These are phyloP conservation scores for Sturnus vulgaris DNA, from an alignment of 2,113 vertebrate genomes.

Conservation along the genomic window DNA sequence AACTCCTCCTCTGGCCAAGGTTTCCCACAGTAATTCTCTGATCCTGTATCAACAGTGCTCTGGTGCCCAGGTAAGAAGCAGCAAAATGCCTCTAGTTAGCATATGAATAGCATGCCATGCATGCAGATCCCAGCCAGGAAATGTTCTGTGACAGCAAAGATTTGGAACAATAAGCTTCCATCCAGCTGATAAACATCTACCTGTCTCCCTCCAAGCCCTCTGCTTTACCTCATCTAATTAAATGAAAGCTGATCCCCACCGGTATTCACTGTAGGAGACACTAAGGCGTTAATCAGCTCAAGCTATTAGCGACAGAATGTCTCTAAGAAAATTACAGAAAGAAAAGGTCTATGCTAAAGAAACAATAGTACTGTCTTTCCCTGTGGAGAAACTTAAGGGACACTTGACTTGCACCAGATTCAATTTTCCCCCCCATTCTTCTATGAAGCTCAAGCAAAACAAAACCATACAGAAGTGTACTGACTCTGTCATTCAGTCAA, in stretches of 20 bases:
- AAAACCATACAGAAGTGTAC: neutral
- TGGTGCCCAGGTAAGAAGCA: neutral
- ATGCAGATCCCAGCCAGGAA: neutral
- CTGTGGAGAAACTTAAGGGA: neutral
- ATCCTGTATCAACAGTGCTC: neutral
- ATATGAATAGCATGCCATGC: neutral
- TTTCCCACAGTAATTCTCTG: neutral
- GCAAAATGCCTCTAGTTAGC: neutral
- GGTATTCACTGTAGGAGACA: neutral
- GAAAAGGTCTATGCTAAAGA: neutral
- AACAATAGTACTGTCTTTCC: neutral
- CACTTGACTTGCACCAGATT: neutral
- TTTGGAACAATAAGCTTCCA: slow-evolving; percentile 26
- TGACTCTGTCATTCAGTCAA: neutral
- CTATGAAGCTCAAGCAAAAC: neutral
- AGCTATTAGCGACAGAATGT: slow-evolving; percentile 27
- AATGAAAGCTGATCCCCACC: slow-evolving; percentile 16
- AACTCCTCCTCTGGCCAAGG: neutral
- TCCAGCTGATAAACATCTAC: slow-evolving; percentile 11
- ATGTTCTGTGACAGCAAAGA: neutral
- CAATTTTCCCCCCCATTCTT: fast-evolving
- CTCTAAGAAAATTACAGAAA: neutral
- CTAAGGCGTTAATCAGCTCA: slow-evolving; percentile 28
- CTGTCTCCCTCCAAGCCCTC: neutral
- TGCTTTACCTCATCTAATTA: slow-evolving; percentile 45